Percentiles rank a stretch among this genome's conserved stretches.
Evolutionary conservation across 2,888 invertebrate species (phyloP).

Genomic region (Amphipoea lucens): DNA sequence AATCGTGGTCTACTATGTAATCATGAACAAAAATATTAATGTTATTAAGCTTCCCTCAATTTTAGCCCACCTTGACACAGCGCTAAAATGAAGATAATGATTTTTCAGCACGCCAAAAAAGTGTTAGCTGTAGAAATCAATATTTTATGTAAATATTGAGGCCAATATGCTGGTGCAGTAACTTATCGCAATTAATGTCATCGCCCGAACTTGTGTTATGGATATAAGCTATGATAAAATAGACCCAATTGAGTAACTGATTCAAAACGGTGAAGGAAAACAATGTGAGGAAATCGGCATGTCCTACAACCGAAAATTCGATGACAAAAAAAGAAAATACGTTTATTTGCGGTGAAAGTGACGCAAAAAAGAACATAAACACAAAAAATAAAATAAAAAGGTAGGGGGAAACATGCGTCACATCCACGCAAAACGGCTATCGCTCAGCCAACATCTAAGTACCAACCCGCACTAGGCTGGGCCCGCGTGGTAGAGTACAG

Average conservation of each 20-base stretch:
- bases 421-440: too few species aligned
- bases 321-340: too few species aligned
- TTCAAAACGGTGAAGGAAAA: neutral
- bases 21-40: slow-evolving; percentile 12
- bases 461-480: too few species aligned
- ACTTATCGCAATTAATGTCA: slow-evolving; percentile 14
- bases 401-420: too few species aligned
- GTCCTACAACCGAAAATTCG: too few species aligned
- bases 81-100: slow-evolving; percentile 26
- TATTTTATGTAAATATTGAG: slow-evolving; percentile 22
- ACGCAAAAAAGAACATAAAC: too few species aligned
- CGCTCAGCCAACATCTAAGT: too few species aligned
- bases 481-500: too few species aligned
- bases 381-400: too few species aligned
- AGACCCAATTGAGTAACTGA: neutral
- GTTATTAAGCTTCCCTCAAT: slow-evolving; percentile 13
- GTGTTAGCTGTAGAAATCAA: slow-evolving; percentile 47
- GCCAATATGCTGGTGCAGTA: neutral
- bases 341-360: too few species aligned
- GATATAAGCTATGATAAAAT: neutral
- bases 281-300: too few species aligned
- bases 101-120: slow-evolving; percentile 39
- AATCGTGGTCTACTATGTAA: slow-evolving; percentile 31
- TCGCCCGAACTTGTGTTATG: neutral
- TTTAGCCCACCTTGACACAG: slow-evolving; percentile 32